phyloP scores from a whole-genome alignment of 1,140 invertebrate genomes.

The Chironomus striatipennis region DNA sequence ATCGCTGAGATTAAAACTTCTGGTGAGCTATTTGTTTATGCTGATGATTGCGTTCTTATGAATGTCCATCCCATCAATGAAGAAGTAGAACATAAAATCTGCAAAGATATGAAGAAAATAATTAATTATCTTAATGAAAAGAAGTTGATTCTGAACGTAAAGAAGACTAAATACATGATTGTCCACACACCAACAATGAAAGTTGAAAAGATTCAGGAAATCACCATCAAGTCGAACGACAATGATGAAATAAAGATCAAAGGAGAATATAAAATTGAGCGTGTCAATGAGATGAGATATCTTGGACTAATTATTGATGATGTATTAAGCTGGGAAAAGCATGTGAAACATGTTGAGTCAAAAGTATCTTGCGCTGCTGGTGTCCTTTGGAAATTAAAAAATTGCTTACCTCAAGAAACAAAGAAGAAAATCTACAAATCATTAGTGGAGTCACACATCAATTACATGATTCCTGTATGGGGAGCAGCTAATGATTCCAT shows the following conservation, averaged over 20 bases:
- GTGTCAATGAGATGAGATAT: constrained; percentile 27
- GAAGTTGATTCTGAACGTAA: neutral
- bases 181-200: constrained; percentile 24
- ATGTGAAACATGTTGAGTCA: constrained; percentile 26
- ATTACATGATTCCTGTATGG: constrained; percentile 26
- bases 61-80: neutral
- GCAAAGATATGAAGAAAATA: constrained; percentile 16
- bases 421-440: constrained; percentile 27
- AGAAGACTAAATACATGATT: constrained; percentile 29
- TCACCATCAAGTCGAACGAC: neutral
- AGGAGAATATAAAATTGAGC: constrained; percentile 23
- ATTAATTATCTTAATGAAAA: neutral
- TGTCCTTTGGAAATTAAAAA: constrained; percentile 27
- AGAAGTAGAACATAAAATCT: neutral
- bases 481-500: neutral
- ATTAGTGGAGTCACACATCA: constrained; percentile 28
- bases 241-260: neutral
- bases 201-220: neutral
- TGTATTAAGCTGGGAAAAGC: constrained; percentile 26
- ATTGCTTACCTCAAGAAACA: constrained; percentile 18
- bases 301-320: constrained; percentile 26
- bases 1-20: neutral
- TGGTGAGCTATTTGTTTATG: neutral
- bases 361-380: neutral
- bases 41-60: neutral